Conservation (phyloP, 2,113 vertebrate genomes). For the Steatornis caripensis region DNA sequence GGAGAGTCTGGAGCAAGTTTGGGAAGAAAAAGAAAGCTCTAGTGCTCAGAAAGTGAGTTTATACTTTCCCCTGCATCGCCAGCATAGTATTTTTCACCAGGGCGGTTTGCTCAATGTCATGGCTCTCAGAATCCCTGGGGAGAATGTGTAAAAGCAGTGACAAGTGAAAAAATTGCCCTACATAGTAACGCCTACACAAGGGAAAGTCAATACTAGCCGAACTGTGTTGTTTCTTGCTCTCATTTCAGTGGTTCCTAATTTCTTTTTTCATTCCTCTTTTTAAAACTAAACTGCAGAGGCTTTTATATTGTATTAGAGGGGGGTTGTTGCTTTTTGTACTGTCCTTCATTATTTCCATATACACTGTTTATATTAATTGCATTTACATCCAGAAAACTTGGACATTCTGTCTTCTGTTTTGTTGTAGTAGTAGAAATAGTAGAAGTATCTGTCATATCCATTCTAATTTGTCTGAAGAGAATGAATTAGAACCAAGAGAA, state of each 20-base stretch:
- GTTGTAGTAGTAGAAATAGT: not conserved
- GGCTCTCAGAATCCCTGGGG: not conserved
- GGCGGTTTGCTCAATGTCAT: not conserved
- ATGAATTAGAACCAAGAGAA: not conserved
- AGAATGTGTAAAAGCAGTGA: not conserved
- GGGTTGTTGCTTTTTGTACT: not conserved
- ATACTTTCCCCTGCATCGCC: not conserved
- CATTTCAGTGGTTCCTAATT: not conserved
- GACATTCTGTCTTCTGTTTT: not conserved
- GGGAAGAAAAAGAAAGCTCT: not conserved
- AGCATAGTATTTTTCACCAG: not conserved
- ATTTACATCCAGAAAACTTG: not conserved
- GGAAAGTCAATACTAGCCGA: not conserved
- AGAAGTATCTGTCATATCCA: not conserved
- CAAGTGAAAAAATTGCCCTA: constrained; percentile 49
- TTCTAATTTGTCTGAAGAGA: not conserved
- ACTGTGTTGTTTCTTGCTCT: not conserved
- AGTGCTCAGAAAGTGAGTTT: not conserved
- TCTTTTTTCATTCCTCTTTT: not conserved
- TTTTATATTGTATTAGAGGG: not conserved
- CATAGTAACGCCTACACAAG: not conserved
- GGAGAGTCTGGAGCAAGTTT: not conserved
- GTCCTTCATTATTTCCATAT: not conserved
- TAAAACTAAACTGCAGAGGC: not conserved
- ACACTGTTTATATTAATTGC: not conserved